phyloP scores from a whole-genome alignment of 2,113 vertebrate species.

The Camelus dromedarius region DNA sequence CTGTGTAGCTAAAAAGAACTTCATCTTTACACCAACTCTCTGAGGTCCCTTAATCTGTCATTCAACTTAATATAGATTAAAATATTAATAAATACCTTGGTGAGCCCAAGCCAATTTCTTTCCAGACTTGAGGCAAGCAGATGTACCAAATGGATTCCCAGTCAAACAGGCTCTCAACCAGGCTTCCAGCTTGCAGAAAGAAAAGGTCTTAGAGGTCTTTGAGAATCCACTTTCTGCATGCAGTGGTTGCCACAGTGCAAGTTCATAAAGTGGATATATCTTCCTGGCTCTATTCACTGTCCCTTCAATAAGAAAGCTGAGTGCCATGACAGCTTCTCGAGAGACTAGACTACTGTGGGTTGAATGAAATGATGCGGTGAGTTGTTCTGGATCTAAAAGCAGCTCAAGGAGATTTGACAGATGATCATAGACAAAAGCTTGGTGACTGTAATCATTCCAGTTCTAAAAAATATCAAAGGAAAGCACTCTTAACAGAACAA shows the following conservation, averaged over 20 bases:
- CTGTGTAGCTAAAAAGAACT: background rate
- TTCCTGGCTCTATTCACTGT: slow-evolving; percentile 79
- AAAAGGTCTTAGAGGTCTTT: slow-evolving; percentile 88
- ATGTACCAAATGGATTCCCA: slow-evolving; percentile 93
- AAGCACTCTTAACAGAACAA: background rate
- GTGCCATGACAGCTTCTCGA: slow-evolving; percentile 88
- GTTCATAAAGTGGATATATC: slow-evolving; percentile 90
- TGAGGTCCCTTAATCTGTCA: background rate
- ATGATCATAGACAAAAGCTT: slow-evolving; percentile 92
- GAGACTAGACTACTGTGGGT: slow-evolving; percentile 89
- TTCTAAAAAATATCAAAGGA: slow-evolving; percentile 88
- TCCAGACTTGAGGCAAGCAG: slow-evolving; percentile 92
- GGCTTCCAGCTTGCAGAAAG: slow-evolving; percentile 89
- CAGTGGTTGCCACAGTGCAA: slow-evolving; percentile 90
- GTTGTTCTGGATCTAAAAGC: slow-evolving; percentile 94
- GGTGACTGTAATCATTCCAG: slow-evolving; percentile 96
- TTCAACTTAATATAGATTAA: slow-evolving; percentile 56
- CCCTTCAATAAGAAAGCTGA: slow-evolving; percentile 95
- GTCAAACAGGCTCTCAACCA: slow-evolving; percentile 91
- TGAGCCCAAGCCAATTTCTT: slow-evolving; percentile 96
- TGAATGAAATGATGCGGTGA: slow-evolving; percentile 89
- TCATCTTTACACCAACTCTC: background rate
- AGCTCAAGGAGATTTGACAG: slow-evolving; percentile 93
- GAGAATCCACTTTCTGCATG: slow-evolving; percentile 90
- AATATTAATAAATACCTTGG: slow-evolving; percentile 90